These are phyloP conservation scores for Acanthiza pusilla DNA, from an alignment of 2,797 vertebrate genomes.

Conservation along the genomic window DNA sequence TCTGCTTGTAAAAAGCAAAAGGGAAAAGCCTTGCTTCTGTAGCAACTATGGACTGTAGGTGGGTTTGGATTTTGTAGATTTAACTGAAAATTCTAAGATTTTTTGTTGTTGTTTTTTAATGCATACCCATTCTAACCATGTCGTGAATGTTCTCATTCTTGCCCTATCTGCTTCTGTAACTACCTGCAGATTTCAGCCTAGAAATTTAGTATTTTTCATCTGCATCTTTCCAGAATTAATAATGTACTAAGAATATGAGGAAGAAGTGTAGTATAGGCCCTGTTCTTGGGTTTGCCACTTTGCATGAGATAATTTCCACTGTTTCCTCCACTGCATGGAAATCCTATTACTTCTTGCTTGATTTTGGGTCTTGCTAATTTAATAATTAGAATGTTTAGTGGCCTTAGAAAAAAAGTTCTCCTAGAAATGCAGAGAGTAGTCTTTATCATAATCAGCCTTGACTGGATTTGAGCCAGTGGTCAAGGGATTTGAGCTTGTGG, in stretches of 20 bases:
- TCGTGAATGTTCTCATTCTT: neutral
- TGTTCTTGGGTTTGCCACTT: neutral
- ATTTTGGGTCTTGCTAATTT: neutral
- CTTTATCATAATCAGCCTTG: conserved; percentile 1
- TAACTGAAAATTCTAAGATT: neutral
- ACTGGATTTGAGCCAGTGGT: conserved; percentile 29
- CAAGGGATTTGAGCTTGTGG: conserved; percentile 43
- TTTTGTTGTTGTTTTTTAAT: neutral
- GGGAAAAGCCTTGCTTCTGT: neutral
- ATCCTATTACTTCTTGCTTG: neutral
- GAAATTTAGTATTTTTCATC: neutral
- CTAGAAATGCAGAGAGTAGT: neutral
- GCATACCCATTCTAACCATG: neutral
- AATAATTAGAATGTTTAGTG: neutral
- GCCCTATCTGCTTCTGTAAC: neutral
- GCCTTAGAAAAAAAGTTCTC: neutral
- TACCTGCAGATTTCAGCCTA: neutral
- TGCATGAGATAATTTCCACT: neutral
- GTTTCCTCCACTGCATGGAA: neutral
- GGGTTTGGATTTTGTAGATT: neutral
- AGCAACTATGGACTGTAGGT: neutral
- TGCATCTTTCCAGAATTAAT: neutral
- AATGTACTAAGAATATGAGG: neutral
- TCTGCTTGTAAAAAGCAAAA: neutral
- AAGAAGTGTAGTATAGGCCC: neutral